Base-by-base conservation (phyloP, 2,797 vertebrate genomes). In the Mormyrops boulengeri region DNA sequence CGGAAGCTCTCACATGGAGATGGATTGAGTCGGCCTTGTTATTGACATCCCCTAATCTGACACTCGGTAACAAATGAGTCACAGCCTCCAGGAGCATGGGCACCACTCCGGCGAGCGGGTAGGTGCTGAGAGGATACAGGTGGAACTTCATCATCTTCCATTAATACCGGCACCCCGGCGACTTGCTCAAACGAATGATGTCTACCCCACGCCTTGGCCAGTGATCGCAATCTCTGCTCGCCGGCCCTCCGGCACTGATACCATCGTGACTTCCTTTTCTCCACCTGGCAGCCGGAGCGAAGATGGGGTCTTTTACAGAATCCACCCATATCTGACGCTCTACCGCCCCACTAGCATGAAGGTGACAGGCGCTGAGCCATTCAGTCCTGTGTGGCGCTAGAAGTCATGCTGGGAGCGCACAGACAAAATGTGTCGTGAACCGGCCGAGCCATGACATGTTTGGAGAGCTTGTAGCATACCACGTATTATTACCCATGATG, bases 31-130 rank as follows among this genome's bases (percentile, higher is more conserved):
- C 93, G 93, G 93, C 95, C 95, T 95, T 92, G 93, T 94, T 96
- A 96, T 96, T 96, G 96, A 96, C 96, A 94, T 95, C 94, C 94
- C 93, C 95, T 96, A 95, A 96, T 96, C 95, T 96, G 95, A 96
- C 95, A 94, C 94, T 94, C 92, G 92, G 93, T 94, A 94, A 94
- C 94, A 93, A 93, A 94, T 95, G 95, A 96, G 95, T 95, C 94
- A 94, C 94, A 89, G 93, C 94, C 93, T 94, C 92, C 93, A 93
- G 93, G 93, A 92, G 93, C 92, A 91, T 91, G 52, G 50, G 69
- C 47, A 85, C 19, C 89, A 22, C 86, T 89, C 86, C 22, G 89
- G 94, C 93, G 95, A 94, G 95, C 89, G 93, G 92, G 93, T 91
- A 92, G 92, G n/a, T 38, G 93, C 26, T n/a, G 89, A 30, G 62